Evolutionary conservation across 2,797 vertebrate genomes (phyloP).

Genomic region (Catostomus latipinnis): DNA sequence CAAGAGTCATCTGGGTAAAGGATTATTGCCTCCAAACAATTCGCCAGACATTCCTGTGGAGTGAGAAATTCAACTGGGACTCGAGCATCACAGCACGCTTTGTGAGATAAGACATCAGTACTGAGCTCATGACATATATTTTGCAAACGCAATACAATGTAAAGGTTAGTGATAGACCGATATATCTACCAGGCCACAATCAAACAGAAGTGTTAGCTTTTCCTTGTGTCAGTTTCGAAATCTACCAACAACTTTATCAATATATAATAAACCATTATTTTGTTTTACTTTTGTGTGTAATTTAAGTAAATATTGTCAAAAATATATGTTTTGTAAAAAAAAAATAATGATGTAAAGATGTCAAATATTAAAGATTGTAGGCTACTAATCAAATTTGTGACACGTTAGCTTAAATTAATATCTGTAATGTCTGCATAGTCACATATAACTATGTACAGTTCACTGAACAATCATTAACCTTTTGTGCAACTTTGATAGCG

Average conservation of each 20-base stretch:
- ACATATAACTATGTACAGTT: no score
- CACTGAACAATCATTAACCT: no score
- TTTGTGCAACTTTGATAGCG: no score
- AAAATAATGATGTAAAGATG: no score
- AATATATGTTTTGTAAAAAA: no score
- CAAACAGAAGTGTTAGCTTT: background rate
- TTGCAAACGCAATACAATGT: conserved; percentile 11
- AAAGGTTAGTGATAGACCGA: background rate
- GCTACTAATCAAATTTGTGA: no score
- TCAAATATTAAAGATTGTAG: no score
- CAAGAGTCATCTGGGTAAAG: conserved; percentile 30
- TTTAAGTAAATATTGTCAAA: background rate
- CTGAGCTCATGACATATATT: background rate
- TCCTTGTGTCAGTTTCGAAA: background rate
- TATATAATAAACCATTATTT: background rate
- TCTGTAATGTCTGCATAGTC: no score
- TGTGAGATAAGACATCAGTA: conserved; percentile 25
- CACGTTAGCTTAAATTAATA: no score
- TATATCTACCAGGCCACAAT: background rate
- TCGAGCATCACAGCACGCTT: background rate
- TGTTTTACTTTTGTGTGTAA: background rate
- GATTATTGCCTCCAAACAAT: conserved; percentile 31
- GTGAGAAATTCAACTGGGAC: conserved; percentile 10
- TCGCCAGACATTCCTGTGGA: conserved; percentile 16
- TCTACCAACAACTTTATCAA: background rate